Conservation (phyloP, 1,140 invertebrate species). For the Aphaenogaster ashmeadi region DNA sequence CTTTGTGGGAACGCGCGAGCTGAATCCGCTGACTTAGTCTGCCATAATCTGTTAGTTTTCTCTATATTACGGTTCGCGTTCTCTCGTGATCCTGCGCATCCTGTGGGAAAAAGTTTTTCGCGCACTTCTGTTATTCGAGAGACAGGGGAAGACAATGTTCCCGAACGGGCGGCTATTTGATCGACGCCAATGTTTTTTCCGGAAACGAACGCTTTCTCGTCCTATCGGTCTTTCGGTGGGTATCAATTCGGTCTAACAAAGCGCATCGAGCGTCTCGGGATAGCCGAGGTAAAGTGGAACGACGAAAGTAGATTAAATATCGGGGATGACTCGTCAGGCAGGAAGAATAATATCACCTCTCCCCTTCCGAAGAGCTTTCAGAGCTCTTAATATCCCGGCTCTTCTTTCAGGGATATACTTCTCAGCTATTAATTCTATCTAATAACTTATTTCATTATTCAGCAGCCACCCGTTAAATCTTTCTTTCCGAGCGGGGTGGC, state of each 20-base stretch:
- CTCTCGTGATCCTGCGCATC: background rate
- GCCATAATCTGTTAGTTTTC: slow-evolving; percentile 44
- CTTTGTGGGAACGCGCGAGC: slow-evolving; percentile 49
- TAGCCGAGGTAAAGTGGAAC: slow-evolving; percentile 2
- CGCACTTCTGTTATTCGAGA: slow-evolving; percentile 5
- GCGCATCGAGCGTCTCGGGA: slow-evolving; percentile 32
- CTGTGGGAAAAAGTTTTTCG: slow-evolving; percentile 5
- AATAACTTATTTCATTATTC: slow-evolving; percentile 67
- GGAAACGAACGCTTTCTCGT: slow-evolving; percentile 22
- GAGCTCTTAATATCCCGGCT: slow-evolving; percentile 59
- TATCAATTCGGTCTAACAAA: slow-evolving; percentile 56
- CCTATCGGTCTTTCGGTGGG: slow-evolving; percentile 7
- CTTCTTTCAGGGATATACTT: slow-evolving; percentile 61
- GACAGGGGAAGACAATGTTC: background rate
- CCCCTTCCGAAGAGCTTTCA: slow-evolving; percentile 51
- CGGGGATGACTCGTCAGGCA: slow-evolving; percentile 56
- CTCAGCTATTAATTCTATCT: slow-evolving; percentile 63
- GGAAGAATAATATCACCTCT: slow-evolving; percentile 61
- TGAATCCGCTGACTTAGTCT: slow-evolving; percentile 52
- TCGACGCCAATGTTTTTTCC: slow-evolving; percentile 53
- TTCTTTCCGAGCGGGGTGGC: slow-evolving; percentile 37
- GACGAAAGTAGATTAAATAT: slow-evolving; percentile 63
- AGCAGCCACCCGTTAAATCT: slow-evolving; percentile 59
- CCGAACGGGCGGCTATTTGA: slow-evolving; percentile 6
- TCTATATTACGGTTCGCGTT: background rate